Base-by-base conservation (phyloP, 2,888 invertebrate species). In the Lochmaea capreae region DNA sequence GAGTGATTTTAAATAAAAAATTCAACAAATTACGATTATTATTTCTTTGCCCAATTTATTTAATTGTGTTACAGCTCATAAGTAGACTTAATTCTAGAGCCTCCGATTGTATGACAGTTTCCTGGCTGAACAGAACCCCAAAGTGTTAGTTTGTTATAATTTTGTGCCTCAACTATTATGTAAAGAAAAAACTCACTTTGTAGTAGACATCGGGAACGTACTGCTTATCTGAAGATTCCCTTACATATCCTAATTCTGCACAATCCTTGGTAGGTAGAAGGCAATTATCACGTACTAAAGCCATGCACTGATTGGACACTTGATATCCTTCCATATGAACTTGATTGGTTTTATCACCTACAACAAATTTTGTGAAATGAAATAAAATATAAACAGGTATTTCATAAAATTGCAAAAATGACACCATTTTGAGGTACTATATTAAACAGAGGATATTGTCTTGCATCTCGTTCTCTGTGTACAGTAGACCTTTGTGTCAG, bases 131-230 rank as follows among this genome's bases (percentile, higher is more conserved):
- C 22, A 22, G 22, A 3, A 22, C 22, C 22, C 22, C 22, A 18
- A 22, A 22, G 26, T 12, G 8, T 42, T 26, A 11, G 22, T n/a
- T 59, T 16, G 3, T 46, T 58, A n/a, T 33, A 62, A 63, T 43
- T 61, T 46, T 22, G 22, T 22, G 22, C 22, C 33, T 8, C 33
- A 39, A 39, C 8, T 39, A 39, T 39, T 33, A 33, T 5, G 33
- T 39, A 39, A 39, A 39, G 33, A 39, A 39, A 39, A 39, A 9
- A 39, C 91, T 89, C 85, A 96, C 97, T 94, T 96, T 98, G 88
- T 97, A 99, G 89, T 96, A 99, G 80, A 99, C 98, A 90, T 99
- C 99, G 76, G 99, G 99, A 85, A 99, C 98, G 89, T 97, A 99
- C 89, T 98, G 98, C 85, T 93, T 92, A 85, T 96, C 95, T 72